Percentiles rank a stretch among this genome's conserved stretches.
These are phyloP conservation scores for Microtus richardsoni DNA, from an alignment of 2,113 vertebrate genomes.

Conservation along the genomic window DNA sequence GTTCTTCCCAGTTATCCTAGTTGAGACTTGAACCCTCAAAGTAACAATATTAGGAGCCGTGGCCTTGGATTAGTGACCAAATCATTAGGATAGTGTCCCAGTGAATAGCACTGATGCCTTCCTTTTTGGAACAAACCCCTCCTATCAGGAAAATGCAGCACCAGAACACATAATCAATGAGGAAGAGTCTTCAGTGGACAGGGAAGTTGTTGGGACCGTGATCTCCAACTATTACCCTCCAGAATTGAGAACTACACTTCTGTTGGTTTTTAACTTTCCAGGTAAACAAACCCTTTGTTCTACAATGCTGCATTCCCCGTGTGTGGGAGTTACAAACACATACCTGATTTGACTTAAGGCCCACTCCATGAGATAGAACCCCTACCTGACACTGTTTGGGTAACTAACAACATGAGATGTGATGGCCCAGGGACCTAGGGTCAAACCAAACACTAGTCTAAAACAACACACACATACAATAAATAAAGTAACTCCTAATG, in stretches of 20 bases:
- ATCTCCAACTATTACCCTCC: not conserved
- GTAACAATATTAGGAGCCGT: not conserved
- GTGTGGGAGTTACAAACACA: not conserved
- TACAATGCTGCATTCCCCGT: not conserved
- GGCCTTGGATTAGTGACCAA: not conserved
- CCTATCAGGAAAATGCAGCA: not conserved
- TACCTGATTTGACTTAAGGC: not conserved
- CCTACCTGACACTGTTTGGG: not conserved
- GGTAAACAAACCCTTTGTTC: not conserved
- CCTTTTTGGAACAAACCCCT: not conserved
- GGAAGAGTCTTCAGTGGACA: not conserved
- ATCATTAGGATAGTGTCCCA: not conserved
- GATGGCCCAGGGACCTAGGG: not conserved
- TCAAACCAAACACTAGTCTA: not conserved
- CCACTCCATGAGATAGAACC: not conserved
- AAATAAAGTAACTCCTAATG: not conserved
- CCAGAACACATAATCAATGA: not conserved
- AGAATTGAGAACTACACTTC: not conserved
- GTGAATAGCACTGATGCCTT: not conserved
- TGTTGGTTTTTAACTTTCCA: not conserved
- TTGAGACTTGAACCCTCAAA: not conserved
- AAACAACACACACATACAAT: not conserved
- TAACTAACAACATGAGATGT: not conserved
- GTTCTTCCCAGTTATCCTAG: not conserved
- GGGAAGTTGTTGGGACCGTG: not conserved